These are phyloP conservation scores for Chanos chanos DNA, from an alignment of 2,797 vertebrate genomes.

Conservation along the genomic window DNA sequence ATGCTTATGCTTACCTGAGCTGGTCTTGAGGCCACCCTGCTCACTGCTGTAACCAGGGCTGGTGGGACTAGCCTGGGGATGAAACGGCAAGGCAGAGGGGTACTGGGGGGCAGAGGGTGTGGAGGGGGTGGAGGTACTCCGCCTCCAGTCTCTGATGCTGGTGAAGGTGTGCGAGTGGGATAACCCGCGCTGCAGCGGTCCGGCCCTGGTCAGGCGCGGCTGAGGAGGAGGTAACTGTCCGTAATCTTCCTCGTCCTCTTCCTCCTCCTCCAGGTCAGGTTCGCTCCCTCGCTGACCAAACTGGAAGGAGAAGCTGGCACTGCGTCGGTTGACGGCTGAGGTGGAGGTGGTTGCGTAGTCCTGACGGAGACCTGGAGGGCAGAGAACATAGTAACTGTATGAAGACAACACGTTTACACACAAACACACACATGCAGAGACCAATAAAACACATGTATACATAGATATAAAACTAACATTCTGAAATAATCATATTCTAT, in stretches of 20 bases:
- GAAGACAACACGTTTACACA: slow-evolving; percentile 3
- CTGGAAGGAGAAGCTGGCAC: slow-evolving; percentile 76
- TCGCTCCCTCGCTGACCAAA: slow-evolving; percentile 66
- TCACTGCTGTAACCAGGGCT: slow-evolving; percentile 68
- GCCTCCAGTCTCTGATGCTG: slow-evolving; percentile 85
- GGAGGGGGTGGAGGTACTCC: slow-evolving; percentile 75
- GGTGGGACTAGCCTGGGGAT: slow-evolving; percentile 71
- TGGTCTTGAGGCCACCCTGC: slow-evolving; percentile 71
- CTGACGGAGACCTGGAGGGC: slow-evolving; percentile 85
- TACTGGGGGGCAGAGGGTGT: slow-evolving; percentile 74
- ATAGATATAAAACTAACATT: slow-evolving; percentile 5
- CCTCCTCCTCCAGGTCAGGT: slow-evolving; percentile 79
- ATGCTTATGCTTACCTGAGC: slow-evolving; percentile 82
- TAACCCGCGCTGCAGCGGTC: slow-evolving; percentile 76
- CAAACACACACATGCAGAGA: not conserved
- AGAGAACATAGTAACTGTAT: slow-evolving; percentile 36
- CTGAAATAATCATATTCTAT: no score
- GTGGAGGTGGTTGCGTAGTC: slow-evolving; percentile 81
- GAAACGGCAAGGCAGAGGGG: slow-evolving; percentile 74
- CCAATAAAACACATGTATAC: not conserved
- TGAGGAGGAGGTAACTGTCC: slow-evolving; percentile 83
- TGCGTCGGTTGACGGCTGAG: slow-evolving; percentile 77
- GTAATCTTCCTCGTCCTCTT: slow-evolving; percentile 80
- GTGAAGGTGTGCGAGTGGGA: slow-evolving; percentile 91
- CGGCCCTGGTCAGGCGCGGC: slow-evolving; percentile 79